These are phyloP conservation scores for Paratrypauchen microcephalus DNA, from an alignment of 2,797 vertebrate genomes.

Conservation along the genomic window DNA sequence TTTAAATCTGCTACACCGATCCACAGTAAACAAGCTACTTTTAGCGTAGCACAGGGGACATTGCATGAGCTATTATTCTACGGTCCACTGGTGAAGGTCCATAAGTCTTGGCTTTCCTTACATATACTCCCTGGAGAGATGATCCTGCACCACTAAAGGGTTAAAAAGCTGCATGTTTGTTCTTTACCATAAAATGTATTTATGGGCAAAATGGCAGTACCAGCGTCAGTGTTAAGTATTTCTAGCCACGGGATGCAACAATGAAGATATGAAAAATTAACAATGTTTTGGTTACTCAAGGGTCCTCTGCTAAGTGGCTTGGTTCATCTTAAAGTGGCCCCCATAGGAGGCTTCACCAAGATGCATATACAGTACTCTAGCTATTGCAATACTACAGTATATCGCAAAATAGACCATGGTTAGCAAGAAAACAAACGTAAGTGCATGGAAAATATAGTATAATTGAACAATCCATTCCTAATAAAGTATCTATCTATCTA, in stretches of 20 bases:
- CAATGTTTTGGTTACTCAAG: neutral
- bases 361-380: conserved; percentile 9
- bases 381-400: too few species aligned
- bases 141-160: conserved; percentile 19
- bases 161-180: conserved; percentile 14
- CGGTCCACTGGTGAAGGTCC: conserved; percentile 48
- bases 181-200: neutral
- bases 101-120: conserved; percentile 41
- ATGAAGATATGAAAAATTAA: neutral
- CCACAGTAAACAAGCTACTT: conserved; percentile 60
- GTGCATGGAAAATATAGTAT: too few species aligned
- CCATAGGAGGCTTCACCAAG: neutral
- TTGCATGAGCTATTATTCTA: conserved; percentile 50
- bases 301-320: neutral
- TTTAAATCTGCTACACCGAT: conserved; percentile 52
- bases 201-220: neutral
- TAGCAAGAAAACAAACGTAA: too few species aligned
- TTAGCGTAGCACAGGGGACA: conserved; percentile 46
- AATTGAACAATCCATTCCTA: too few species aligned
- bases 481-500: too few species aligned
- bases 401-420: neutral
- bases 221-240: neutral
- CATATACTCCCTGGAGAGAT: conserved; percentile 32
- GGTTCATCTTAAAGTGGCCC: conserved; percentile 7
- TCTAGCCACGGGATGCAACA: neutral